Percentiles rank a stretch among this genome's conserved stretches.
phyloP scores from a whole-genome alignment of 1,140 invertebrate species.

The Brachionus manjavacas region DNA sequence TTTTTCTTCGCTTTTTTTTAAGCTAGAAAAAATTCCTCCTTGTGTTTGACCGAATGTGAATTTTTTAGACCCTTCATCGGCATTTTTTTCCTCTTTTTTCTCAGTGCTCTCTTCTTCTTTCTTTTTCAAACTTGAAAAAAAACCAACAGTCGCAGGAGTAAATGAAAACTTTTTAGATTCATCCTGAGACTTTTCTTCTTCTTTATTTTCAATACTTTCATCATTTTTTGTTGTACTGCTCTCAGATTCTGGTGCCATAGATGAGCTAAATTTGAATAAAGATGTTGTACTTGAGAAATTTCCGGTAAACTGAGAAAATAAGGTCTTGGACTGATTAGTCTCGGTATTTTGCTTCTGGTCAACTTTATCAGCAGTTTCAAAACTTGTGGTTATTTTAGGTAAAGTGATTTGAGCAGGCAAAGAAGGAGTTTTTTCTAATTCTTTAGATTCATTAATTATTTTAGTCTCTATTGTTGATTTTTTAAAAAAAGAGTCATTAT shows the following conservation, averaged over 20 bases:
- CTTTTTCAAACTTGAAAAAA: neutral
- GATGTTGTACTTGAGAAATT: neutral
- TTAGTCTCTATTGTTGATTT: neutral
- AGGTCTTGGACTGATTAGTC: neutral
- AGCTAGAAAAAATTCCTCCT: neutral
- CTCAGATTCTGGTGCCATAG: neutral
- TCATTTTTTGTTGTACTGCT: neutral
- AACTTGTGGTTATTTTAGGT: neutral
- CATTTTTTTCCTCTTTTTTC: neutral
- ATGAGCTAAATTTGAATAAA: neutral
- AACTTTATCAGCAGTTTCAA: neutral
- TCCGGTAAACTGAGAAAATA: neutral
- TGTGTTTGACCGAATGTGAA: neutral
- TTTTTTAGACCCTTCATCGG: neutral
- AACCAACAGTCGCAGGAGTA: neutral
- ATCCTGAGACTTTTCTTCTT: neutral
- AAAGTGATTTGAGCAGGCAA: neutral
- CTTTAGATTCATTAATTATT: neutral
- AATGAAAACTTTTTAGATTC: neutral
- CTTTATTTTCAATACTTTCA: neutral
- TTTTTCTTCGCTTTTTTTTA: slow-evolving; percentile 5
- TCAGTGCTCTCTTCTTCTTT: neutral
- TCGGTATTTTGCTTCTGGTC: neutral
- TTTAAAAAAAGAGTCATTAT: neutral
- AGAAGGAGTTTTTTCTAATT: neutral